phyloP scores from a whole-genome alignment of 2,888 invertebrate genomes.

The Aquatica leii region DNA sequence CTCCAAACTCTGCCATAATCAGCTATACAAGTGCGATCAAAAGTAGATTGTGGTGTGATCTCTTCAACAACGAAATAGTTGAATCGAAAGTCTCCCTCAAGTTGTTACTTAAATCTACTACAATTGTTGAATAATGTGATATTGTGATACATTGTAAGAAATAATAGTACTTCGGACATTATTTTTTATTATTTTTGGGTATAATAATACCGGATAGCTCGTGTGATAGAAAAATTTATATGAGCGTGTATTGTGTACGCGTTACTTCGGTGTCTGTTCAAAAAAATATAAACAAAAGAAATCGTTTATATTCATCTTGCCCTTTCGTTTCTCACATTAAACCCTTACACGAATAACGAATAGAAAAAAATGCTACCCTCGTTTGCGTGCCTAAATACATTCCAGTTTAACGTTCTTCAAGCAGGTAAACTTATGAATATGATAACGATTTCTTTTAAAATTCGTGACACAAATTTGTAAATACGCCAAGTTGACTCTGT shows the following conservation, averaged over 20 bases:
- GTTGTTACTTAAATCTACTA: slow-evolving; percentile 29
- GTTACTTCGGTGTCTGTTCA: slow-evolving; percentile 14
- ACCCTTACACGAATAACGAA: slow-evolving; percentile 12
- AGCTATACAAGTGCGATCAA: not conserved
- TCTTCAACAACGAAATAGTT: slow-evolving; percentile 34
- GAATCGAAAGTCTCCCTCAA: slow-evolving; percentile 17
- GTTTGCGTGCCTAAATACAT: slow-evolving; percentile 32
- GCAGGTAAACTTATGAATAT: slow-evolving; percentile 24
- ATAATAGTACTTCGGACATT: slow-evolving; percentile 14
- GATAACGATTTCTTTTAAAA: slow-evolving; percentile 24
- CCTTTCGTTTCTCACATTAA: slow-evolving; percentile 28
- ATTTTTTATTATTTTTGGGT: slow-evolving; percentile 28
- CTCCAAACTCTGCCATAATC: slow-evolving; percentile 8
- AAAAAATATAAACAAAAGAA: slow-evolving; percentile 14
- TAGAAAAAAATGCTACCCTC: slow-evolving; percentile 13
- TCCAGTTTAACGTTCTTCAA: slow-evolving; percentile 28
- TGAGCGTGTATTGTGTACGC: slow-evolving; percentile 25
- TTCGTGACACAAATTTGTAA: slow-evolving; percentile 21
- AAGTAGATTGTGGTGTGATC: slow-evolving; percentile 28
- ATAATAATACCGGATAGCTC: slow-evolving; percentile 32
- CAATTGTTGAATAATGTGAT: slow-evolving; percentile 33
- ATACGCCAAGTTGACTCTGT: slow-evolving; percentile 47
- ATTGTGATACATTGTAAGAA: slow-evolving; percentile 24
- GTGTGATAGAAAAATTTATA: slow-evolving; percentile 34
- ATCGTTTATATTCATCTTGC: slow-evolving; percentile 22